Evolutionary conservation across 2,888 invertebrate genomes (phyloP), one percentile per base, ranked within the genome.

Genomic region (Trichogramma evanescens): DNA sequence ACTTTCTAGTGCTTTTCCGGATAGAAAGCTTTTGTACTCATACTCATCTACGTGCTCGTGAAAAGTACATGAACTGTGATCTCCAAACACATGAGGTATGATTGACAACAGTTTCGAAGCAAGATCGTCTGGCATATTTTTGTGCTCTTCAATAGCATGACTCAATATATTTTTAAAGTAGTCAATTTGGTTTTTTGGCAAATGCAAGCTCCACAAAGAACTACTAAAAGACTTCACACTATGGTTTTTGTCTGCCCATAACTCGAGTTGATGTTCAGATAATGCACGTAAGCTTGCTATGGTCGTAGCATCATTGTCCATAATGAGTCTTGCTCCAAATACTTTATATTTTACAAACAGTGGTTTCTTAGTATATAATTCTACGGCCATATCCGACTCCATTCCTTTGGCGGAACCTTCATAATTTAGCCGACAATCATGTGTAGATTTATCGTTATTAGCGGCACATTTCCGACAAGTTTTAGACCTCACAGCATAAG

Each of bases 341-440:
- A 61, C 64, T 41, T 64, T 58, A 54, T 64, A 64, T 45, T 66
- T 48, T 5, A 50, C 13, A 4, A 68, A 58, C 6, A 59, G 39
- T 2, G 48, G 7, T 50, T 66, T 66, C 5, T 63, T 59, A 4
- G 54, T 42, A 44, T 63, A 41, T 41, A 66, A 43, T 50, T 66
- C 58, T 8, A 64, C 62, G 10, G 63, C 64, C 57, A 66, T 63
- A 56, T 66, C 63, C 4, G 66, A 53, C 44, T 69, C 66, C 67
- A 69, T 68, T 4, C 65, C 62, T 52, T 68, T 69, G 1, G 66
- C 53, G 48, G 65, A 66, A 9, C 66, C 66, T 10, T 50, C 48
- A 41, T 65, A 68, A 56, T 68, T 68, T 39, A 56, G 39, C 26
- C 66, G 59, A 49, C 66, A 67, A 50, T 65, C 65, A 53, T 67